Evolutionary conservation across 2,888 invertebrate genomes (phyloP).

Genomic region (Penaeus monodon): DNA sequence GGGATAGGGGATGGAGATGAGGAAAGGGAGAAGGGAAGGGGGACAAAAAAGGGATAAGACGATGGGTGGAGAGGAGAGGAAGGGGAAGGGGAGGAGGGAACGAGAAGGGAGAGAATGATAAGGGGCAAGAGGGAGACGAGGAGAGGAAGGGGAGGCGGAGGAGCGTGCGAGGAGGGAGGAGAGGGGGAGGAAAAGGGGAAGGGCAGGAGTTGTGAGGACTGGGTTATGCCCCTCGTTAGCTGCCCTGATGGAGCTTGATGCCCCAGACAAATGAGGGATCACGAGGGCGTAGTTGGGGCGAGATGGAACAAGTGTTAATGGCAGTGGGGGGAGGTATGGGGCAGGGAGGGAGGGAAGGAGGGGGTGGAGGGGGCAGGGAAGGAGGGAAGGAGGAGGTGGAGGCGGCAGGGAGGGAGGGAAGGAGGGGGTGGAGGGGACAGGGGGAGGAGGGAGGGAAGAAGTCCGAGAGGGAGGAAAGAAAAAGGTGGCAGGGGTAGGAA

Average conservation of each 20-base stretch:
- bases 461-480: neutral
- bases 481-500: conserved; percentile 7
- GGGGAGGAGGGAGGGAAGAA: neutral
- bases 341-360: neutral
- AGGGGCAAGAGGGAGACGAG: neutral
- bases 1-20: neutral
- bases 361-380: neutral
- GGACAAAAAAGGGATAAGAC: neutral
- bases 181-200: conserved; percentile 19
- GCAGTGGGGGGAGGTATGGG: neutral
- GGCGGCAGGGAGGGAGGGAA: neutral
- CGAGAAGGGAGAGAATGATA: neutral
- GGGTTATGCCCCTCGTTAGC: conserved; percentile 40
- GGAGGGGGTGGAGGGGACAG: neutral
- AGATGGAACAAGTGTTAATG: neutral
- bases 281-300: too few species aligned
- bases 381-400: neutral
- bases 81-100: too few species aligned
- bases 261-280: conserved; percentile 27
- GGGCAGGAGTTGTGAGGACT: conserved; percentile 27
- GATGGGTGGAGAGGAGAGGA: too few species aligned
- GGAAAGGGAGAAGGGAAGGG: neutral
- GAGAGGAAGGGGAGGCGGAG: too few species aligned
- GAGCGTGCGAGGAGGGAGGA: too few species aligned
- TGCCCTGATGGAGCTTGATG: conserved; percentile 39